phyloP scores from a whole-genome alignment of 2,797 vertebrate genomes.

The Tamandua tetradactyla region DNA sequence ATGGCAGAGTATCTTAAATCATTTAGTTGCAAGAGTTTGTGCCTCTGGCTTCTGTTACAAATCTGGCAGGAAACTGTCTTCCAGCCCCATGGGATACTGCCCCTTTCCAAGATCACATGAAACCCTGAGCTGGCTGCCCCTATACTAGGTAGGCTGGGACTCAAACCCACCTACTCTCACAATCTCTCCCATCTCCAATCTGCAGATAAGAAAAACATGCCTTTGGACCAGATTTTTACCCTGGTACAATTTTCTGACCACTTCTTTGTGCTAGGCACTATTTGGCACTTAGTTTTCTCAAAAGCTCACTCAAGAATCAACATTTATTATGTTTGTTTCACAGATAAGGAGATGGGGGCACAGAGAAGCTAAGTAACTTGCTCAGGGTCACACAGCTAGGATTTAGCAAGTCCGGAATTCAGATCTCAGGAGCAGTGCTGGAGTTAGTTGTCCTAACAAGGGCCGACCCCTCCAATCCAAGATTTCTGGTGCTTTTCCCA shows the following conservation, averaged over 20 bases:
- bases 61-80: neutral
- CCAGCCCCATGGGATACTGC: no score
- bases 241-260: neutral
- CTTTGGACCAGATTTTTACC: neutral
- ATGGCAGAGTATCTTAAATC: neutral
- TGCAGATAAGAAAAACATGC: neutral
- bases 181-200: neutral
- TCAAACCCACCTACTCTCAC: neutral
- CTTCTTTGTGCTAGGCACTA: neutral
- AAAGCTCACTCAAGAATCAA: neutral
- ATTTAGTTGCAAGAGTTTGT: neutral
- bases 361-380: neutral
- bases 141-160: neutral
- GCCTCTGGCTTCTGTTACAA: neutral
- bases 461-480: neutral
- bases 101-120: neutral
- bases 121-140: neutral
- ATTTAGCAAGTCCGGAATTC: neutral
- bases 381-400: neutral
- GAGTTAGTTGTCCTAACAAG: neutral
- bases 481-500: neutral
- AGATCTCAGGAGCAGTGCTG: neutral
- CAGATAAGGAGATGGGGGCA: neutral
- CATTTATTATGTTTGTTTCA: constrained; percentile 22
- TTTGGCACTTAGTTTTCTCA: neutral